These are phyloP conservation scores for Pyrgus malvae DNA, from an alignment of 2,888 invertebrate species.

Conservation along the genomic window DNA sequence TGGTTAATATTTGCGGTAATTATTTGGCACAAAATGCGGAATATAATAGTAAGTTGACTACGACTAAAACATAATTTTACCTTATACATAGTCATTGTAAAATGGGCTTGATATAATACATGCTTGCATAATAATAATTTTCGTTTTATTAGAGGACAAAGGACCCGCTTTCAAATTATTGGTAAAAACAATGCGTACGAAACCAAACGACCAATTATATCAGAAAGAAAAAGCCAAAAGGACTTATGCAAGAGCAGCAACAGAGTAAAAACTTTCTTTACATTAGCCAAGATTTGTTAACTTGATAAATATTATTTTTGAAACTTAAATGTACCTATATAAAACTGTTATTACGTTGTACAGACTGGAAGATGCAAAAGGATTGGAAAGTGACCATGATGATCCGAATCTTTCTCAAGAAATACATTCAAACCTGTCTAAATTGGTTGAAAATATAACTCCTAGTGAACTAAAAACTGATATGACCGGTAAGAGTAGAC, in stretches of 20 bases:
- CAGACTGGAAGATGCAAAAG: conserved; percentile 55
- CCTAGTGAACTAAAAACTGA: conserved; percentile 50
- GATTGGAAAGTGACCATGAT: conserved; percentile 57
- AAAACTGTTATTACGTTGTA: conserved; percentile 15
- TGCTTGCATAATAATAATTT: conserved; percentile 2
- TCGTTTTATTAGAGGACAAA: conserved; percentile 57
- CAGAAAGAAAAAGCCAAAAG: conserved; percentile 46
- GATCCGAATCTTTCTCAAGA: conserved; percentile 58
- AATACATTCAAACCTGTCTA: conserved; percentile 47
- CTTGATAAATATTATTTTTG: neutral
- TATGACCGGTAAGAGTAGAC: conserved; percentile 59
- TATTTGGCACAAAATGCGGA: conserved; percentile 65
- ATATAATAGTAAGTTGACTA: conserved; percentile 58
- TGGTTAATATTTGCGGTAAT: conserved; percentile 58
- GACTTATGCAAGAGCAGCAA: conserved; percentile 51
- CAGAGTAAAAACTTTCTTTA: conserved; percentile 46
- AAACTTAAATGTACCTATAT: too few relatives aligned
- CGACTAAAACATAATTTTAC: neutral
- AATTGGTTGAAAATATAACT: conserved; percentile 41
- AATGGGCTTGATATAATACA: too few relatives aligned
- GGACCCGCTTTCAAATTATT: conserved; percentile 59
- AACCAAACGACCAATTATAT: conserved; percentile 47
- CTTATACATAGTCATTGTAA: too few relatives aligned
- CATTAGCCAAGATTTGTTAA: neutral
- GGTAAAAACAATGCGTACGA: conserved; percentile 48